A percentile compares a stretch with the other conserved stretches of the same genome.
phyloP scores from a whole-genome alignment of 2,113 vertebrate species.

The Dendropsophus ebraccatus region DNA sequence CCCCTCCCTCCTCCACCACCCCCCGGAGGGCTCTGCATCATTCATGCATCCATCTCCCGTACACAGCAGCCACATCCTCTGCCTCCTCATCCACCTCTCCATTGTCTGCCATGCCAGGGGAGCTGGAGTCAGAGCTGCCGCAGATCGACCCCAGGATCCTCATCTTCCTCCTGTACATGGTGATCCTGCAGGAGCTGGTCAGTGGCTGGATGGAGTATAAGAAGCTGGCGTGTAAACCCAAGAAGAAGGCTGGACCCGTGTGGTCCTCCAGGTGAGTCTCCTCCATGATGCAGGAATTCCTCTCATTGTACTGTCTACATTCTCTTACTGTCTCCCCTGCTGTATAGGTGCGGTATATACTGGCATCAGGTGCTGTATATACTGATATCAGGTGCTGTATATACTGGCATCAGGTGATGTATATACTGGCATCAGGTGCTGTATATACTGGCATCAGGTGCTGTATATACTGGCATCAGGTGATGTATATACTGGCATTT shows the following conservation, averaged over 20 bases:
- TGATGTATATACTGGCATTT: no score
- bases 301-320: no score
- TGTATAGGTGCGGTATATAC: no score
- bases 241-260: slow-evolving; percentile 72
- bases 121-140: slow-evolving; percentile 64
- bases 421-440: no score
- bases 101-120: slow-evolving; percentile 64
- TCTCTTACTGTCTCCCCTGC: no score
- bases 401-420: no score
- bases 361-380: no score
- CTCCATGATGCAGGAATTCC: neutral
- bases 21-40: slow-evolving; percentile 44
- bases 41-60: slow-evolving; percentile 38
- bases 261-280: slow-evolving; percentile 77
- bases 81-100: neutral
- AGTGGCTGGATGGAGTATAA: slow-evolving; percentile 88
- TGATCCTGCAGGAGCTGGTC: slow-evolving; percentile 87
- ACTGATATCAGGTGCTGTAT: no score
- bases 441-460: no score
- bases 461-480: no score
- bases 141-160: slow-evolving; percentile 87
- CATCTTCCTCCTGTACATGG: slow-evolving; percentile 86
- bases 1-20: slow-evolving; percentile 1
- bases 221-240: slow-evolving; percentile 78
- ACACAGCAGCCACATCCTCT: slow-evolving; percentile 33